Conservation (phyloP, 2,888 invertebrate species). For the Phortica okadai region DNA sequence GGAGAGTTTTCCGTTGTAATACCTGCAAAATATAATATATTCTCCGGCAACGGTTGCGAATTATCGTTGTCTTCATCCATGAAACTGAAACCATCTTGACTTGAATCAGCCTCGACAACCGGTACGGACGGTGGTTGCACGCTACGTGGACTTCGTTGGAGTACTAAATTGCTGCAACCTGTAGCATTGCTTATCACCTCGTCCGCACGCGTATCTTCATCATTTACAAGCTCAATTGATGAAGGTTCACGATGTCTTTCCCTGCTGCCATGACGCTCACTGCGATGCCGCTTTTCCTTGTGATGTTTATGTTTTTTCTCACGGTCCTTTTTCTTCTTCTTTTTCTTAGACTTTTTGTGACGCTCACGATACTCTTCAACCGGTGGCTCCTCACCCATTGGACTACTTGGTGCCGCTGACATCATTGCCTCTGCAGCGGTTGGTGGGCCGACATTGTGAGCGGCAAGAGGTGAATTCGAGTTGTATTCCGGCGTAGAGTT, state of each 20-base stretch:
- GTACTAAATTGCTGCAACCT: slow-evolving; percentile 43
- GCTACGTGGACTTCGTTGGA: slow-evolving; percentile 57
- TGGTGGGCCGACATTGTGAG: slow-evolving; percentile 61
- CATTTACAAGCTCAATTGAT: slow-evolving; percentile 44
- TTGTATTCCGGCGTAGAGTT: slow-evolving; percentile 83
- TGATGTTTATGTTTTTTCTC: slow-evolving; percentile 84
- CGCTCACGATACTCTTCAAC: slow-evolving; percentile 74
- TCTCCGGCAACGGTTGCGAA: slow-evolving; percentile 74
- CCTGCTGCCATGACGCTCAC: slow-evolving; percentile 54
- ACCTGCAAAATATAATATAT: slow-evolving; percentile 73
- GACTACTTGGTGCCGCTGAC: slow-evolving; percentile 65
- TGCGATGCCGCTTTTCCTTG: slow-evolving; percentile 81
- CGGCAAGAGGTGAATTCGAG: slow-evolving; percentile 76
- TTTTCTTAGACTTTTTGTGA: slow-evolving; percentile 86
- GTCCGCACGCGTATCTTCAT: slow-evolving; percentile 43
- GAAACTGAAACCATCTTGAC: slow-evolving; percentile 79
- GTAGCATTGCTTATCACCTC: slow-evolving; percentile 47
- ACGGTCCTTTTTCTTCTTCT: slow-evolving; percentile 87
- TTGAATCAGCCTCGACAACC: slow-evolving; percentile 78
- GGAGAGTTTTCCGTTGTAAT: slow-evolving; percentile 75
- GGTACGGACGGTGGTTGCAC: slow-evolving; percentile 43
- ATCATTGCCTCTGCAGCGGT: slow-evolving; percentile 74
- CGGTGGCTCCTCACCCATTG: slow-evolving; percentile 58
- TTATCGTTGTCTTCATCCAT: slow-evolving; percentile 78
- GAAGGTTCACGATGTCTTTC: slow-evolving; percentile 50